Conservation (phyloP, 2,888 invertebrate genomes). For the Ornithoptera priamus region DNA sequence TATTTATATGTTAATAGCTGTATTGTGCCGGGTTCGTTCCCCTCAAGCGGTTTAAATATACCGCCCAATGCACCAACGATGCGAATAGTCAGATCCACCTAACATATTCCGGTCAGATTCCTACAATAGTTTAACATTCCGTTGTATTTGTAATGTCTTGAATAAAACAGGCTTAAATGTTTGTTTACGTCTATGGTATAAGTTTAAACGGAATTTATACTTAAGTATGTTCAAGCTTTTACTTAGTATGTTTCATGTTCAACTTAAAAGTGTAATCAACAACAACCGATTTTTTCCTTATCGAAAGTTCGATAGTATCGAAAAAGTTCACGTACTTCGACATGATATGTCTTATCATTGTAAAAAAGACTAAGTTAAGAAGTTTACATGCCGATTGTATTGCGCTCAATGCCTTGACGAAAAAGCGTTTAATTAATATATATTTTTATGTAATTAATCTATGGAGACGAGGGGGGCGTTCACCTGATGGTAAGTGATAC, state of each 20-base stretch:
- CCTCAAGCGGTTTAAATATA: slow-evolving; percentile 48
- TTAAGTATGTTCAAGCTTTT: background rate
- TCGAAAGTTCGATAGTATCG: too few relatives aligned
- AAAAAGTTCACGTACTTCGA: too few relatives aligned
- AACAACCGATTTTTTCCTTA: too few relatives aligned
- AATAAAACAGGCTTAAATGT: slow-evolving; percentile 25
- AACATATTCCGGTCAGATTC: slow-evolving; percentile 43
- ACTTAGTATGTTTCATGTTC: background rate
- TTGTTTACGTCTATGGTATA: slow-evolving; percentile 14
- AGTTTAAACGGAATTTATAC: slow-evolving; percentile 12
- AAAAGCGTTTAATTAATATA: too few relatives aligned
- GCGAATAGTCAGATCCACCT: slow-evolving; percentile 41
- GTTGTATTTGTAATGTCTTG: slow-evolving; percentile 25
- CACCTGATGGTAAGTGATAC: too few relatives aligned
- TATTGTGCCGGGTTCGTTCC: slow-evolving; percentile 60
- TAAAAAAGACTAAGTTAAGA: too few relatives aligned
- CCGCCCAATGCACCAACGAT: slow-evolving; percentile 39
- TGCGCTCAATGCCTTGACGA: too few relatives aligned
- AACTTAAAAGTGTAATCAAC: too few relatives aligned
- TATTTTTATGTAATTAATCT: too few relatives aligned
- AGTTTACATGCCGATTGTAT: too few relatives aligned
- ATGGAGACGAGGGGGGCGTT: too few relatives aligned
- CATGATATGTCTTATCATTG: too few relatives aligned
- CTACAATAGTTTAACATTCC: slow-evolving; percentile 29
- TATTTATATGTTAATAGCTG: slow-evolving; percentile 54